Percentiles rank a stretch among this genome's conserved stretches.
Conservation (phyloP, 2,888 invertebrate species). For the Drosophila mercatorum region DNA sequence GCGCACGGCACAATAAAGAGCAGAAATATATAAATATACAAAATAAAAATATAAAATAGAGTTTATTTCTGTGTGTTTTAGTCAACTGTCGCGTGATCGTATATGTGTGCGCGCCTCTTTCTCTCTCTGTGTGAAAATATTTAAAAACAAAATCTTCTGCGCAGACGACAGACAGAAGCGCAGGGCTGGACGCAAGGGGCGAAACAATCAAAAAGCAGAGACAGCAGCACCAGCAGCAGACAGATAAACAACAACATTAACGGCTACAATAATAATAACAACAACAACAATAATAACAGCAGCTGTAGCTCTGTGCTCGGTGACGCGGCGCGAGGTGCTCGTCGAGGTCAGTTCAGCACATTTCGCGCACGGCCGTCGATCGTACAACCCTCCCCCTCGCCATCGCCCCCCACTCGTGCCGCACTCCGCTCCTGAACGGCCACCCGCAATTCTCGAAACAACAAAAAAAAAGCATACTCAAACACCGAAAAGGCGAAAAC, state of each 20-base stretch:
- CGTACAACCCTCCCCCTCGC: background rate
- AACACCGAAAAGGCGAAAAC: slow-evolving; percentile 29
- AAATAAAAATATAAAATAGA: slow-evolving; percentile 23
- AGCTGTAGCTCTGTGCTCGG: slow-evolving; percentile 43
- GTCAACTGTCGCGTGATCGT: slow-evolving; percentile 23
- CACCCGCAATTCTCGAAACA: slow-evolving; percentile 56
- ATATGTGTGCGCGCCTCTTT: slow-evolving; percentile 14
- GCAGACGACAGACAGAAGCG: slow-evolving; percentile 46
- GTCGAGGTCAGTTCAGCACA: slow-evolving; percentile 70
- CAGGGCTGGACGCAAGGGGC: slow-evolving; percentile 28
- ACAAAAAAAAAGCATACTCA: slow-evolving; percentile 39
- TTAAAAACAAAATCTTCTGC: slow-evolving; percentile 71
- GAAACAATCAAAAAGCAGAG: slow-evolving; percentile 36
- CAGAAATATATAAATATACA: slow-evolving; percentile 16
- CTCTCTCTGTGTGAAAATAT: slow-evolving; percentile 51
- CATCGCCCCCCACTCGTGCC: too few relatives aligned
- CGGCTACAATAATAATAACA: slow-evolving; percentile 47
- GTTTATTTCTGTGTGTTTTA: slow-evolving; percentile 72
- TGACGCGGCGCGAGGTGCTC: slow-evolving; percentile 74
- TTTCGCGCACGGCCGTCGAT: slow-evolving; percentile 65
- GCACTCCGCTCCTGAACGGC: slow-evolving; percentile 7
- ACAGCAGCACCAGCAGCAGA: slow-evolving; percentile 51
- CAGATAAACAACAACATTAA: slow-evolving; percentile 68
- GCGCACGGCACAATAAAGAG: slow-evolving; percentile 41
- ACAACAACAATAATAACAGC: slow-evolving; percentile 57